Conservation (phyloP, 2,888 invertebrate genomes). For the Xestia xanthographa region DNA sequence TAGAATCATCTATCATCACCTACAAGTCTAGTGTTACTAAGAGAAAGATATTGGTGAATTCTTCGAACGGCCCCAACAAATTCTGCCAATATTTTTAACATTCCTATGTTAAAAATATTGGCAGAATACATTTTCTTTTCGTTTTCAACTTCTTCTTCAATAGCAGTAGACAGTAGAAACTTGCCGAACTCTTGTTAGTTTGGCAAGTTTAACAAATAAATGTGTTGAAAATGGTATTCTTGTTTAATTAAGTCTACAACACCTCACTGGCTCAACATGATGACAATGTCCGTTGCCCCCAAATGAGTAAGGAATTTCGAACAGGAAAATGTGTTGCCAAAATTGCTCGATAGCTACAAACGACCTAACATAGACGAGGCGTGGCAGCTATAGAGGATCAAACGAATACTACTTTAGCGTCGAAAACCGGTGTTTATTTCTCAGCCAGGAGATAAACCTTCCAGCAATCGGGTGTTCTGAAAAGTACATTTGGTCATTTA, state of each 20-base stretch:
- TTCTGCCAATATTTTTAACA: neutral
- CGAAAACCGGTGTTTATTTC: neutral
- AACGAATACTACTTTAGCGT: neutral
- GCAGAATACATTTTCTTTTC: neutral
- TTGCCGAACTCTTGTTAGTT: neutral
- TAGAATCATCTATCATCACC: neutral
- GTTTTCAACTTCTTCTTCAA: neutral
- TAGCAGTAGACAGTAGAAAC: neutral
- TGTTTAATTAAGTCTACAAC: neutral
- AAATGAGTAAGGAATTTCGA: neutral
- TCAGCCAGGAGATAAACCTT: neutral
- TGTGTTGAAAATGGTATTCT: neutral
- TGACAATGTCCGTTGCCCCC: neutral
- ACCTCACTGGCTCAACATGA: neutral
- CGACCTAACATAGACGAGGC: neutral
- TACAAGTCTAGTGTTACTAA: conserved; percentile 6
- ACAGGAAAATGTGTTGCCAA: neutral
- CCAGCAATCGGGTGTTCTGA: neutral
- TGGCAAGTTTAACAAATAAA: too few species aligned
- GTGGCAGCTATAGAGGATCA: neutral
- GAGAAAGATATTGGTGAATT: conserved; percentile 6
- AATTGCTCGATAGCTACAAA: neutral
- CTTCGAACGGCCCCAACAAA: neutral
- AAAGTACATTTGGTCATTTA: neutral
- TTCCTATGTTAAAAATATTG: too few species aligned